phyloP scores from a whole-genome alignment of 2,797 vertebrate genomes.

The Pangasius djambal region DNA sequence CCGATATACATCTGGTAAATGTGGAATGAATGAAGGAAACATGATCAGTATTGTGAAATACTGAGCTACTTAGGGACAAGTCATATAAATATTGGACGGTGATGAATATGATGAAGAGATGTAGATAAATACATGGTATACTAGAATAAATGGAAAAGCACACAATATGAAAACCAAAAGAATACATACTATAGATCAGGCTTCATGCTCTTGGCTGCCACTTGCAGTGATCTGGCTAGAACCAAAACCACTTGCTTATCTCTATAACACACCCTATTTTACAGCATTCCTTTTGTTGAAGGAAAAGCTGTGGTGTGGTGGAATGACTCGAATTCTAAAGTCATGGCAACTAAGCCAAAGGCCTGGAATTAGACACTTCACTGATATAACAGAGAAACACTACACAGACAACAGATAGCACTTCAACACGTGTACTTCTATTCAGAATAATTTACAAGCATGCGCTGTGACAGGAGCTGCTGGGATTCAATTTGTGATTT shows the following conservation, averaged over 20 bases:
- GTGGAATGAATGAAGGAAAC: not conserved
- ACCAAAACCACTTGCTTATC: constrained; percentile 42
- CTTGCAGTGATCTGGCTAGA: constrained; percentile 15
- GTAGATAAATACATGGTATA: not conserved
- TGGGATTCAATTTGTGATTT: not conserved
- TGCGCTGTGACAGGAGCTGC: not conserved
- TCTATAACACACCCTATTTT: constrained; percentile 30
- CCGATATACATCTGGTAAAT: not conserved
- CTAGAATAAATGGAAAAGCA: not conserved
- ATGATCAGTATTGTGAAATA: constrained; percentile 5
- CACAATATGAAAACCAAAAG: not conserved
- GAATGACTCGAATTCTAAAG: constrained; percentile 29
- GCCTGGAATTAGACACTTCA: constrained; percentile 35
- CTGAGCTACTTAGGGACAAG: not conserved
- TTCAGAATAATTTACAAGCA: not conserved
- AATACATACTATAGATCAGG: constrained; percentile 10
- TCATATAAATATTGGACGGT: not conserved
- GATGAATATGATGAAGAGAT: not conserved
- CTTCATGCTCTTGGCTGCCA: constrained; percentile 14
- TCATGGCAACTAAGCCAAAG: constrained; percentile 3
- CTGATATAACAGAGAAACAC: not conserved
- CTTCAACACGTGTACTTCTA: not conserved
- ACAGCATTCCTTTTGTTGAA: constrained; percentile 25
- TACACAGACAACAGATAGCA: not conserved
- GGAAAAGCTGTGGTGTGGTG: constrained; percentile 35